These are phyloP conservation scores for Picus viridis DNA, from an alignment of 2,797 vertebrate species.

Conservation along the genomic window DNA sequence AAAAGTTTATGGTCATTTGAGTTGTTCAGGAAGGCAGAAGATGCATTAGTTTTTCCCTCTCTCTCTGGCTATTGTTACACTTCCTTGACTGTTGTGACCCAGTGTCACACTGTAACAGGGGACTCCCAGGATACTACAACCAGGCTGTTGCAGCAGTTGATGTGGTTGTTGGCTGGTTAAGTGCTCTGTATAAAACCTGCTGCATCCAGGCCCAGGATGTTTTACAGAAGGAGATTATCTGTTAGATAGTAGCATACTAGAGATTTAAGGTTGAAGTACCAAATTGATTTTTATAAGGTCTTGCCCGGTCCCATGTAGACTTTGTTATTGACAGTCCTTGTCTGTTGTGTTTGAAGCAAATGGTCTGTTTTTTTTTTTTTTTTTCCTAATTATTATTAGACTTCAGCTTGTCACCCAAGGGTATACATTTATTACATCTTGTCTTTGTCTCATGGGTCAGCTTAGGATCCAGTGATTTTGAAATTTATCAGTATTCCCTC, in stretches of 20 bases:
- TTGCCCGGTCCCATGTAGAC: background rate
- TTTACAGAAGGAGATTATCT: background rate
- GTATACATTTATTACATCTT: background rate
- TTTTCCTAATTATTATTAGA: background rate
- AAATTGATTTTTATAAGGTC: background rate
- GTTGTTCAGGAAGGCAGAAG: background rate
- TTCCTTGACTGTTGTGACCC: background rate
- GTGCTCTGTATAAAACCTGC: fast-evolving
- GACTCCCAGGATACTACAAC: background rate
- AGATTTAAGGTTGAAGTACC: background rate
- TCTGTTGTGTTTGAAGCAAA: background rate
- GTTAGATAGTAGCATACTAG: background rate
- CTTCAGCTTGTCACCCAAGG: background rate
- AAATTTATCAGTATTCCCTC: background rate
- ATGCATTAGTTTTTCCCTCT: background rate
- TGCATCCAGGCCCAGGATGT: background rate
- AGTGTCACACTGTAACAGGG: fast-evolving
- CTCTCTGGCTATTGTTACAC: background rate
- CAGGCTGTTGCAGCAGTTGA: background rate
- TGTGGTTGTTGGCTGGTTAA: background rate
- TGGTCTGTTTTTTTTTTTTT: background rate
- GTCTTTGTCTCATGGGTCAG: background rate
- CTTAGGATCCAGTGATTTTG: background rate
- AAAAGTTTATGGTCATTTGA: background rate
- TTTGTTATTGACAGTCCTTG: background rate